phyloP scores from a whole-genome alignment of 1,140 invertebrate genomes.

The Megalopta genalis region DNA sequence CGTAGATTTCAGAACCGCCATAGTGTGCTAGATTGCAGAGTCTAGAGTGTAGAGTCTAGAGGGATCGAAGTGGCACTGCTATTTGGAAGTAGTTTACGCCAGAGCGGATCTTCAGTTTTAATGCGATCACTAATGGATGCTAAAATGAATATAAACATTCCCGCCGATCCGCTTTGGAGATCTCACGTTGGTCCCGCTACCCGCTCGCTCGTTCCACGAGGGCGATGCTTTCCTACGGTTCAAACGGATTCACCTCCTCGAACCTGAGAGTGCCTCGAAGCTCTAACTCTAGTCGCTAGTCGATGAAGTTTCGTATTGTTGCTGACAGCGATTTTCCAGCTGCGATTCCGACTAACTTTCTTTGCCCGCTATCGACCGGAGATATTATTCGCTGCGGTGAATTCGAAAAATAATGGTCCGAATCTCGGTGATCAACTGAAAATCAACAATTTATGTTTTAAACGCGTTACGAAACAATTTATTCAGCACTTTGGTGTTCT shows the following conservation, averaged over 20 bases:
- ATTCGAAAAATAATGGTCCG: too few relatives aligned
- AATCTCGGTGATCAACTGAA: too few relatives aligned
- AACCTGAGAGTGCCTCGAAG: slow-evolving; percentile 8
- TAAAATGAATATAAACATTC: slow-evolving; percentile 76
- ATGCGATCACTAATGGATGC: slow-evolving; percentile 72
- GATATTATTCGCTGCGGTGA: not conserved
- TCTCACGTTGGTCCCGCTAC: slow-evolving; percentile 48
- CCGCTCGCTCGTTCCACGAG: slow-evolving; percentile 5
- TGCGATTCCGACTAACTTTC: not conserved
- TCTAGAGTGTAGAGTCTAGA: too few relatives aligned
- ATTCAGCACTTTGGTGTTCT: too few relatives aligned
- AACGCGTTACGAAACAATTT: too few relatives aligned
- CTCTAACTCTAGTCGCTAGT: slow-evolving; percentile 9
- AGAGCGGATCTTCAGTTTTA: slow-evolving; percentile 60
- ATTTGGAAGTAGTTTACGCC: slow-evolving; percentile 21
- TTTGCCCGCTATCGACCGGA: not conserved
- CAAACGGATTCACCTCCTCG: not conserved
- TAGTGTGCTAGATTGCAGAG: not conserved
- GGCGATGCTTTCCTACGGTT: slow-evolving; percentile 37
- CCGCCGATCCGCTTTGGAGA: slow-evolving; percentile 66
- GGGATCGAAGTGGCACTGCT: slow-evolving; percentile 36
- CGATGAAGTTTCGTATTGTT: slow-evolving; percentile 1
- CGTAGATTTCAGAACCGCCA: not conserved
- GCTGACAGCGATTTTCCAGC: not conserved
- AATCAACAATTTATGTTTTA: too few relatives aligned